Conservation (phyloP, 2,797 vertebrate species). For the Danio tinwini region DNA sequence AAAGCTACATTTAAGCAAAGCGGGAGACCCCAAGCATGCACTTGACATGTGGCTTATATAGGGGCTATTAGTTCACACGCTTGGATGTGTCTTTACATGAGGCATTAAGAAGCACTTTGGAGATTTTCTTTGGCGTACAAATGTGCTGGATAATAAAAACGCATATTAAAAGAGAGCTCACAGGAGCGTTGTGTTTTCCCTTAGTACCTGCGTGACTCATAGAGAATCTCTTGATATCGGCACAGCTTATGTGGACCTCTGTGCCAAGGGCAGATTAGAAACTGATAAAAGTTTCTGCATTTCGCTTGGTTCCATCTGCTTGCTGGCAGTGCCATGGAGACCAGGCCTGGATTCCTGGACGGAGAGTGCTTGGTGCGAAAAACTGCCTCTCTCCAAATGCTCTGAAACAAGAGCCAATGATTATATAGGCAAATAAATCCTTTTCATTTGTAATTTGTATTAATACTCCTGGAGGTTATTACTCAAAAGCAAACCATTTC, state of each 20-base stretch:
- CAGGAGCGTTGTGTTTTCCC: slow-evolving; percentile 46
- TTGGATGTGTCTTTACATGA: slow-evolving; percentile 37
- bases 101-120: slow-evolving; percentile 33
- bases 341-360: slow-evolving; percentile 43
- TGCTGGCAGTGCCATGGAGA: slow-evolving; percentile 57
- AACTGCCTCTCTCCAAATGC: slow-evolving; percentile 57
- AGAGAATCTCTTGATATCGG: slow-evolving; percentile 54
- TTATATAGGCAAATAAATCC: slow-evolving; percentile 45
- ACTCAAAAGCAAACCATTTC: neutral
- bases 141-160: slow-evolving; percentile 51
- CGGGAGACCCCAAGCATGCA: slow-evolving; percentile 15
- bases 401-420: slow-evolving; percentile 51
- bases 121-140: slow-evolving; percentile 49
- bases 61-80: slow-evolving; percentile 19
- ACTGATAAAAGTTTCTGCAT: slow-evolving; percentile 57
- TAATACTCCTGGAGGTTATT: slow-evolving; percentile 11
- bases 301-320: slow-evolving; percentile 60
- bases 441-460: slow-evolving; percentile 38
- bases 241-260: slow-evolving; percentile 39
- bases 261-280: slow-evolving; percentile 57
- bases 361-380: slow-evolving; percentile 54
- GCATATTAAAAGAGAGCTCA: slow-evolving; percentile 46
- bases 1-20: slow-evolving; percentile 44
- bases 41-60: slow-evolving; percentile 5
- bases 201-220: slow-evolving; percentile 59